Base-by-base conservation (phyloP, 2,888 invertebrate species). In the Meloe dianella region DNA sequence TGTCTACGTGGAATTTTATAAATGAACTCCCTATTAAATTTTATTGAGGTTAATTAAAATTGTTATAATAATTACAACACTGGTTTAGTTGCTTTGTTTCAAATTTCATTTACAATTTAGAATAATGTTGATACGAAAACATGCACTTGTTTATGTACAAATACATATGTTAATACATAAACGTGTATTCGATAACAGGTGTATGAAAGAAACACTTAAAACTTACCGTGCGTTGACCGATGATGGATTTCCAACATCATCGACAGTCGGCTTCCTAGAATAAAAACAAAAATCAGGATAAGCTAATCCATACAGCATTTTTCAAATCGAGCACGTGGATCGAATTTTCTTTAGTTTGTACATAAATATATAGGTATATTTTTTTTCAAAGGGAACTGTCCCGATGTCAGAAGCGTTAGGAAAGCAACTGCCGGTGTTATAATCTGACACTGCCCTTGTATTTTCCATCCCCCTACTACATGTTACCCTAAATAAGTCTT, bases 181-280 rank as follows among this genome's bases (percentile, higher is more conserved):
- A 73, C 65, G 63, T 69, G 64, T 68, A 70, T 71, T 72, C 8
- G 30, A 14, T 30, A 72, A 73, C 73, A 74, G 68, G 67, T 70
- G 58, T 67, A 67, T 68, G 68, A 69, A 24, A 63, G 32, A 67
- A 67, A 69, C 65, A 69, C 51, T 62, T 41, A 51, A 47, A 82
- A 92, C 94, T 92, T 87, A 94, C 94, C 94, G 93, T 82, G 92
- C 92, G 85, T 94, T 94, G 80, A 93, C 93, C 75, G 94, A 93
- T 71, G 93, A 90, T 65, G 93, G 90, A 81, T 92, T 93, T 74
- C 91, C 91, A 79, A 93, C 92, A 82, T 93, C 93, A 85, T 94
- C 94, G 85, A 93, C 92, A 72, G 93, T 89, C 77, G 94, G 93
- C 86, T 94, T 94, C 88, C 90, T 93, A 90, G 81, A 90, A 91